phyloP scores from a whole-genome alignment of 2,888 invertebrate genomes.

The Neria commutata region DNA sequence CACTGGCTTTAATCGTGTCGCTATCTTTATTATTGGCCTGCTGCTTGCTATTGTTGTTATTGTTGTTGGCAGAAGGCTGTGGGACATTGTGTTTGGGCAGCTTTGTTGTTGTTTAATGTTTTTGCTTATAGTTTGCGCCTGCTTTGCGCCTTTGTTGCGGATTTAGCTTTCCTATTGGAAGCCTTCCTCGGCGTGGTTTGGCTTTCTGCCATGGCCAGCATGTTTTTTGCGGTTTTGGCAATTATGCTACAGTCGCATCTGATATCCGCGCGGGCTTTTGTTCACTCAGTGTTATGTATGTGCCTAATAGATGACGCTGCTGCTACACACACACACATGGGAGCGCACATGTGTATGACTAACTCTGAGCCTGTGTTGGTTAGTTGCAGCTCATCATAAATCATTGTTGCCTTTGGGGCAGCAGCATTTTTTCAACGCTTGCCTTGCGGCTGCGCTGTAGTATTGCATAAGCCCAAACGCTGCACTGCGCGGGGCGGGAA shows the following conservation, averaged over 20 bases:
- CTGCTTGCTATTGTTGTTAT: conserved; percentile 7
- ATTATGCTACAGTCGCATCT: conserved; percentile 3
- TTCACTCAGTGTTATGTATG: background rate
- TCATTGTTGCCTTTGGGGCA: too few species aligned
- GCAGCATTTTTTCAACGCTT: too few species aligned
- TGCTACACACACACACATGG: too few species aligned
- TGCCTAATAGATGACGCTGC: background rate
- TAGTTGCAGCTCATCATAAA: too few species aligned
- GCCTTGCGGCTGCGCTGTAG: too few species aligned
- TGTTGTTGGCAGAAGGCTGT: too few species aligned
- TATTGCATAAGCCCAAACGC: too few species aligned
- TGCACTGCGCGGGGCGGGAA: too few species aligned
- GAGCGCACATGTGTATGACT: too few species aligned
- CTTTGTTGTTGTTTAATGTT: background rate
- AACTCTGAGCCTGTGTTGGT: too few species aligned
- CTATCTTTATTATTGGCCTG: background rate
- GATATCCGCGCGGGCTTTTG: background rate
- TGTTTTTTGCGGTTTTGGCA: conserved; percentile 4
- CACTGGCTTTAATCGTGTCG: background rate
- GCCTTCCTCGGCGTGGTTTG: background rate
- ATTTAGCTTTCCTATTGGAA: background rate
- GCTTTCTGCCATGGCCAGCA: background rate
- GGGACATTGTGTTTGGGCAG: background rate
- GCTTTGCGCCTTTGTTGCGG: background rate
- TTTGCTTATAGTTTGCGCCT: background rate